Conservation (phyloP, 2,797 vertebrate species). For the Synaphobranchus kaupii region DNA sequence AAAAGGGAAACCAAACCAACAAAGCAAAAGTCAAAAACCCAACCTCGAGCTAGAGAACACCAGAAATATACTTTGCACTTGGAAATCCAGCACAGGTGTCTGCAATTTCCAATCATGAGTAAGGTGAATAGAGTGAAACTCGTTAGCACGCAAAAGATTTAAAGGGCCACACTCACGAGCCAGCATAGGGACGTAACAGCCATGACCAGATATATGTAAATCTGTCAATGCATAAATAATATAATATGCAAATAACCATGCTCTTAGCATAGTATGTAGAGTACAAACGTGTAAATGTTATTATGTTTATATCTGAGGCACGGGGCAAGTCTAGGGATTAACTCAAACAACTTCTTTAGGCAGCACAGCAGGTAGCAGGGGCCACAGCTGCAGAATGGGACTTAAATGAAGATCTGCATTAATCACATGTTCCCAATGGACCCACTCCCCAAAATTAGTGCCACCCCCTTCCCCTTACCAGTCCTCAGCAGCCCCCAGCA, state of each 20-base stretch:
- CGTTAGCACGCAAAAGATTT: too few relatives aligned
- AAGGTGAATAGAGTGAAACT: too few relatives aligned
- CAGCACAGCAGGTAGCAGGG: constrained; percentile 32
- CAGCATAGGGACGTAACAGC: too few relatives aligned
- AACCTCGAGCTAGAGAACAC: too few relatives aligned
- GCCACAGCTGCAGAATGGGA: constrained; percentile 15
- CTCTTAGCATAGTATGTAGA: background rate
- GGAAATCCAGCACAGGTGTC: too few relatives aligned
- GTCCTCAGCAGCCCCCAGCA: background rate
- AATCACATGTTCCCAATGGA: background rate
- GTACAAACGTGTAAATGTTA: background rate
- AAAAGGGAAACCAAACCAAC: too few relatives aligned
- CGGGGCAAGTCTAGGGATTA: too few relatives aligned
- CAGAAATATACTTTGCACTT: too few relatives aligned
- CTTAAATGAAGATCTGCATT: background rate
- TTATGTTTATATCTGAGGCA: background rate
- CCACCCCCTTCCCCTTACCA: background rate
- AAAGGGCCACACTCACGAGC: too few relatives aligned
- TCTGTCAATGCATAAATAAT: too few relatives aligned
- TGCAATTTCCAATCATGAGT: too few relatives aligned
- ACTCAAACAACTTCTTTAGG: background rate
- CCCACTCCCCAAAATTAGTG: background rate
- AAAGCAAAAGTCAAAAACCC: too few relatives aligned
- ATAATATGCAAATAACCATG: background rate
- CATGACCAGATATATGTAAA: background rate